phyloP scores from a whole-genome alignment of 2,888 invertebrate genomes.

The Trichogramma evanescens region DNA sequence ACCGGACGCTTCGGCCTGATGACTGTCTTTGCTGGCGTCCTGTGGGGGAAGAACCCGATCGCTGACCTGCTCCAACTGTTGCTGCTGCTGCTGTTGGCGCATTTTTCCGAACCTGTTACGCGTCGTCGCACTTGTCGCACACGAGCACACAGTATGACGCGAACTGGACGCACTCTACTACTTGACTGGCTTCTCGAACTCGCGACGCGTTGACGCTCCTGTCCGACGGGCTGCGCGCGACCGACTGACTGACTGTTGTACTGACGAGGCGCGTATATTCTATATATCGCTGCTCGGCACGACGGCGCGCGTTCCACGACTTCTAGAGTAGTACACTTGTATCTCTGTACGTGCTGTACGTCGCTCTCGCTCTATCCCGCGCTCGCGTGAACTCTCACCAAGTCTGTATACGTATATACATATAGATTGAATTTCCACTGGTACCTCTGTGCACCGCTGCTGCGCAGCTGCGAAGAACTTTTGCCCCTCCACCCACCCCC shows the following conservation, averaged over 20 bases:
- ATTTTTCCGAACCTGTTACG: conserved; percentile 3
- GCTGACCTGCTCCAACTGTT: not conserved
- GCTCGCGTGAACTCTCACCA: no score
- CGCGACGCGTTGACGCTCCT: no score
- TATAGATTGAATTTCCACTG: no score
- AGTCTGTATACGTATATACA: no score
- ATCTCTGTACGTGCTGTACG: no score
- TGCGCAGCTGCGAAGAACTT: not conserved
- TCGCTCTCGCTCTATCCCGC: no score
- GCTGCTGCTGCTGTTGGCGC: conserved; percentile 12
- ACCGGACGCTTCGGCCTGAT: no score
- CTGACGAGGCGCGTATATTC: no score
- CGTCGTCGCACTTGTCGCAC: not conserved
- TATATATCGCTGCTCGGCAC: conserved; percentile 13
- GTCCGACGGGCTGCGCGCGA: conserved; percentile 12
- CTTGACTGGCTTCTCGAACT: no score
- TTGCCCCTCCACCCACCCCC: not conserved
- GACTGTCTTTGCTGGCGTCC: no score
- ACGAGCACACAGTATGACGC: not conserved
- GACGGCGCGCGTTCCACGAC: not conserved
- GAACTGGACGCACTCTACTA: conserved; percentile 13
- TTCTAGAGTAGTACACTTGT: no score
- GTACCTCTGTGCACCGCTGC: not conserved
- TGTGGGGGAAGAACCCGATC: no score
- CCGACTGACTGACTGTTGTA: conserved; percentile 13